Evolutionary conservation across 2,113 vertebrate species (phyloP).

Genomic region (Prietella phreatophila): DNA sequence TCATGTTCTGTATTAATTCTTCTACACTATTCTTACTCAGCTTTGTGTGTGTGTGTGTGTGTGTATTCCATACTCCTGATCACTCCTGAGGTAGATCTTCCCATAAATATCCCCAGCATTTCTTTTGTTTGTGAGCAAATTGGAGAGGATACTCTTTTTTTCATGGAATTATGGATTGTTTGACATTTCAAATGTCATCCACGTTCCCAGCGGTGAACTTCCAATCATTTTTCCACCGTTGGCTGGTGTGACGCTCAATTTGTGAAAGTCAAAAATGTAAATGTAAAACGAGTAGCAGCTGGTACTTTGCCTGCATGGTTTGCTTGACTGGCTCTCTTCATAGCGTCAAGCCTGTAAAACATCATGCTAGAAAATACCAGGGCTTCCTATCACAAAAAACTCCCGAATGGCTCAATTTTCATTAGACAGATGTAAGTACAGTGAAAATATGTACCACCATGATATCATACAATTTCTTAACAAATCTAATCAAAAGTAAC

Average conservation of each 20-base stretch:
- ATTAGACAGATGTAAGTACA: background rate
- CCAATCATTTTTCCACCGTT: slow-evolving; percentile 1
- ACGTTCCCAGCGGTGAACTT: slow-evolving; percentile 6
- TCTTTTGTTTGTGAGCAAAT: slow-evolving; percentile 20
- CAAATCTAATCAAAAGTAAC: background rate
- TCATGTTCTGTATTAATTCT: slow-evolving; percentile 44
- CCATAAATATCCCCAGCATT: background rate
- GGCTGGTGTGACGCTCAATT: slow-evolving; percentile 12
- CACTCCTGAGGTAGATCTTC: background rate
- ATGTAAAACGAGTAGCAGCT: background rate
- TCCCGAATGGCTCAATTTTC: background rate
- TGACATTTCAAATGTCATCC: slow-evolving; percentile 41
- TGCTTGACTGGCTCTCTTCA: background rate
- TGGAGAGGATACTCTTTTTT: slow-evolving; percentile 20
- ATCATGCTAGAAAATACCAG: background rate
- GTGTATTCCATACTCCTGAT: background rate
- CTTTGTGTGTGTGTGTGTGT: slow-evolving; percentile 33
- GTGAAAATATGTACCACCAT: background rate
- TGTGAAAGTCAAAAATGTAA: slow-evolving; percentile 33
- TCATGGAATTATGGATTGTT: slow-evolving; percentile 32
- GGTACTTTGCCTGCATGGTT: background rate
- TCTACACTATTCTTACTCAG: slow-evolving; percentile 42
- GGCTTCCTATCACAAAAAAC: background rate
- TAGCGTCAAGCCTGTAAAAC: background rate
- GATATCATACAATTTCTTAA: background rate